Evolutionary conservation across 2,888 invertebrate genomes (phyloP), one percentile per base, ranked within the genome.

Genomic region (Aphidius colemani): DNA sequence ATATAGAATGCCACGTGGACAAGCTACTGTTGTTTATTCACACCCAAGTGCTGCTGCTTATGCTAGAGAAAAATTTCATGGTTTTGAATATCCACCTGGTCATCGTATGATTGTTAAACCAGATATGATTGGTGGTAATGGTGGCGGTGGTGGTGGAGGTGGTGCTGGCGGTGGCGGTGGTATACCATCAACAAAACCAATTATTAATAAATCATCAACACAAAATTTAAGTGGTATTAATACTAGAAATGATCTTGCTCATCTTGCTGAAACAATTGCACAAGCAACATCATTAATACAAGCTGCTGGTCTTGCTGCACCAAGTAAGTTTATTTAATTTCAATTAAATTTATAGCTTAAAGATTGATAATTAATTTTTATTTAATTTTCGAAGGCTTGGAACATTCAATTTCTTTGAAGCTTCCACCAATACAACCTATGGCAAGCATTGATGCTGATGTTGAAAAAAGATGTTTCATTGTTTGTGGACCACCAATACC

Each of bases 61-160:
- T 83, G 93, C 92, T 55, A 88, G 90, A 72, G 92, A 94, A 70
- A 95, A 95, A 82, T 85, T 96, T 53, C 91, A 96, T 80, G 92
- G 93, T 5, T 92, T 96, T 82, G 96, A 96, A 82, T 96, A 95
- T 83, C 96, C 96, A 0, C 92, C 93, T 30, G 95, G 95, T 13
- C 89, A 90, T 75, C 87, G 90, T 66, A 85, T 96, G 69, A 91
- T 91, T 75, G 91, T 93, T 1, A 89, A 88, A 75, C 89, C 89
- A 9, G 88, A 90, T 64, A 70, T 78, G 61, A 73, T 76, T 5
- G 78, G 81, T 56, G 72, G 68, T 6, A 74, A 63, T 66, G 58
- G 73, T n/a, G 62, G 72, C 7, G 76, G 78, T 67, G 72, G 78
- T 46, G 76, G 78, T 30, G 74, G 77, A n/a, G 13, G 13, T 18